phyloP scores from a whole-genome alignment of 2,888 invertebrate species.

The Platycnemis pennipes region DNA sequence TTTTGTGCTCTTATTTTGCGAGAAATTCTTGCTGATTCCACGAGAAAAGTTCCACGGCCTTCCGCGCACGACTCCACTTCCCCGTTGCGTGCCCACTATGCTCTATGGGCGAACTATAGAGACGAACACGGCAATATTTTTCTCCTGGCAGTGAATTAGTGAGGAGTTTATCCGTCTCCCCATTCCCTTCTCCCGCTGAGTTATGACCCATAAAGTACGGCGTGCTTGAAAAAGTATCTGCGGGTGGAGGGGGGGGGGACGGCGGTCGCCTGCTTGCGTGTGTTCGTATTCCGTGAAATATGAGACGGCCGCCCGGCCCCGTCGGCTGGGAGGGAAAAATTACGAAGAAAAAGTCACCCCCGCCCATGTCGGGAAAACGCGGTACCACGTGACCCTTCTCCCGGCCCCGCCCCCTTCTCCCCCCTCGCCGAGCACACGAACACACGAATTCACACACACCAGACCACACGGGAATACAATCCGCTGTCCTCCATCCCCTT shows the following conservation, averaged over 20 bases:
- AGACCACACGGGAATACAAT: neutral
- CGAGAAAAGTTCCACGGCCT: too few species aligned
- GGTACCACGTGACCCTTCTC: neutral
- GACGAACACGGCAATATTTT: neutral
- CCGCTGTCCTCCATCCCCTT: neutral
- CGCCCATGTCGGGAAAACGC: neutral
- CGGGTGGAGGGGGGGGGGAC: neutral
- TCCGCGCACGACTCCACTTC: too few species aligned
- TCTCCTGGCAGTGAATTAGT: constrained; percentile 20
- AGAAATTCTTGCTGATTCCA: too few species aligned
- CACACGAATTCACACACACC: neutral
- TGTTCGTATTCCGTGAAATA: constrained; percentile 2
- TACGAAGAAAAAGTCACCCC: neutral
- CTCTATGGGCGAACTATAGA: neutral
- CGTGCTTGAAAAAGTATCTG: neutral
- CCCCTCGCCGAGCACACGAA: neutral
- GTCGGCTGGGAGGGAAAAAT: neutral
- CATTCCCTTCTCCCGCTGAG: neutral
- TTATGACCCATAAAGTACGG: constrained; percentile 20
- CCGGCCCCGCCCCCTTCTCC: neutral
- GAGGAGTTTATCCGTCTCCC: constrained; percentile 18
- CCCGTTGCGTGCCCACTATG: too few species aligned
- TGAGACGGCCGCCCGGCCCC: neutral
- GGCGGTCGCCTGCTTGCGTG: neutral
- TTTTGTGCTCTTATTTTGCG: too few species aligned